Evolutionary conservation across 2,113 vertebrate species (phyloP), one percentile per base, ranked within the genome.

Genomic region (Myotis davidii): DNA sequence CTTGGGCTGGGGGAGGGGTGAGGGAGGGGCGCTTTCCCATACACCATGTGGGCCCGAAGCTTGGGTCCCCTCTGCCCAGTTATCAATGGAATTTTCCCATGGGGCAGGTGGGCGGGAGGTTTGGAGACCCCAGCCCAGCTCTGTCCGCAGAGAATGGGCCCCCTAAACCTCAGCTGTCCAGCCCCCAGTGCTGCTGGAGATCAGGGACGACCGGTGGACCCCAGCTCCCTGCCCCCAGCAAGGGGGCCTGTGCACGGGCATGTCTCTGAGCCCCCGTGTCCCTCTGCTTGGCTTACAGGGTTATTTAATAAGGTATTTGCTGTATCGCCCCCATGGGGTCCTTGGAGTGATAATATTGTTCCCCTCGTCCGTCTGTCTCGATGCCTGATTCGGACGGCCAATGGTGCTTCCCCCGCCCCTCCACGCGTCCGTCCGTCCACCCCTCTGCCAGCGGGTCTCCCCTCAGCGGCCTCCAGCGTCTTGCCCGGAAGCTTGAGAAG

Each of bases 321-420:
- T 98, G 98, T 98, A 98, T 99, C 92, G 98, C 98, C 98, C 98
- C 98, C 97, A 99, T 99, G 98, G 98, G 98, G 98, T 98, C 97
- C 97, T 98, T 96, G 97, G 98, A 98, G 98, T 98, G 98, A 98
- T 96, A 97, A 98, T 97, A 96, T 98, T 96, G 97, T 98, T 96
- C 96, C 98, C 96, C 98, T 97, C 98, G 97, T 98, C 98, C 94
- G 86, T 98, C 98, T 97, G 98, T 98, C 98, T 99, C 98, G 94
- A 96, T 88, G 97, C 98, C 98, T 98, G 98, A 97, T 98, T 98
- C 98, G 98, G 98, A 98, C 97, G 72, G 98, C 98, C 98, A 98
- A 96, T 98, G 98, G 98, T 99, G 98, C 98, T 99, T 98, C 97
- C 98, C 96, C 97, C 94, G 74, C 96, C 97, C 97, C 95, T 93